Evolutionary conservation across 2,797 vertebrate genomes (phyloP).

Genomic region (Trachops cirrhosus): DNA sequence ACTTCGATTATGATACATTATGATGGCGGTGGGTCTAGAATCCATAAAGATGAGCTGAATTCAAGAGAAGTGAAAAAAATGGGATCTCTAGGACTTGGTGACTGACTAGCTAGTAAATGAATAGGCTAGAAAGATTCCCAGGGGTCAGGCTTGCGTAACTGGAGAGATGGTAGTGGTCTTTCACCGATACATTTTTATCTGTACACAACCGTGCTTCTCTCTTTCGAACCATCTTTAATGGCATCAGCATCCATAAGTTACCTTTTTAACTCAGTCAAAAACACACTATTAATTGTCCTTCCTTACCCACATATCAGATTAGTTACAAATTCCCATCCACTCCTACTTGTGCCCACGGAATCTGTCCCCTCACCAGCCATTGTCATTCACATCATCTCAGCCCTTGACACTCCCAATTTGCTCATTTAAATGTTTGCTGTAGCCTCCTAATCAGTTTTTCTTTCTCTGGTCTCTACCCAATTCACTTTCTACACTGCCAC

Average conservation of each 20-base stretch:
- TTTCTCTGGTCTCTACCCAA: not conserved
- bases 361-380: not conserved
- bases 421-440: not conserved
- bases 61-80: not conserved
- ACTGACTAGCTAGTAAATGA: not conserved
- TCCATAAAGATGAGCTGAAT: conserved; percentile 1
- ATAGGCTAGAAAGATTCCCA: not conserved
- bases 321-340: not conserved
- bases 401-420: not conserved
- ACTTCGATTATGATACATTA: not conserved
- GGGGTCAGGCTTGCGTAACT: not conserved
- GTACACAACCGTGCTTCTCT: not conserved
- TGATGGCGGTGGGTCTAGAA: not conserved
- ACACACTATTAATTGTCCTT: not conserved
- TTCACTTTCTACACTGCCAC: not conserved
- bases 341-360: not conserved
- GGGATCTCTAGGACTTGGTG: not conserved
- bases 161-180: not conserved
- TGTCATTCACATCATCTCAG: not conserved
- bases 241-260: not conserved
- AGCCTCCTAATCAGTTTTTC: not conserved
- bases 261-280: not conserved
- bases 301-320: not conserved
- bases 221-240: conserved; percentile 22
- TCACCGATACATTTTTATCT: not conserved